Evolutionary conservation across 2,113 vertebrate genomes (phyloP).

Genomic region (Neoarius graeffei): DNA sequence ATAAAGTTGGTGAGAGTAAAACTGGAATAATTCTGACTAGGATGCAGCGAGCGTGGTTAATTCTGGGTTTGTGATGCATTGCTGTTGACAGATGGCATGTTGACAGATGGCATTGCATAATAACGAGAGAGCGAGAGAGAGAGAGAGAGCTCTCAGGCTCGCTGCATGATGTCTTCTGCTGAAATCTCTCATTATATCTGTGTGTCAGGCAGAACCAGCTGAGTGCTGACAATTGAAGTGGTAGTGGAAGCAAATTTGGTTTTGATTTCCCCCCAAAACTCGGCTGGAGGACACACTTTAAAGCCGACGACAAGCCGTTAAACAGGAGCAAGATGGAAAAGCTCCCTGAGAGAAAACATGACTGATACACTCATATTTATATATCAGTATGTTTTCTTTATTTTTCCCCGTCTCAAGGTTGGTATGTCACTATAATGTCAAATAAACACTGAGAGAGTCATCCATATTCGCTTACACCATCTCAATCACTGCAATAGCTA

Average conservation of each 20-base stretch:
- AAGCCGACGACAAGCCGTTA: neutral
- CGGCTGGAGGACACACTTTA: slow-evolving; percentile 2
- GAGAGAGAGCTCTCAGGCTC: slow-evolving; percentile 3
- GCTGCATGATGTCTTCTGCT: slow-evolving; percentile 14
- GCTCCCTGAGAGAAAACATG: neutral
- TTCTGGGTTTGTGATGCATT: slow-evolving; percentile 23
- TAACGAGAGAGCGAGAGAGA: neutral
- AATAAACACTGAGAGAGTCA: slow-evolving; percentile 20
- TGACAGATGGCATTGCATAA: slow-evolving; percentile 47
- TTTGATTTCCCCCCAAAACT: slow-evolving; percentile 8
- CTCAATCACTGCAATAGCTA: slow-evolving; percentile 26
- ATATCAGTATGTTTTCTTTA: neutral
- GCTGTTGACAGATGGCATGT: slow-evolving; percentile 27
- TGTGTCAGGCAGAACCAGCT: slow-evolving; percentile 31
- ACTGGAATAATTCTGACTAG: neutral
- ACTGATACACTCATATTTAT: neutral
- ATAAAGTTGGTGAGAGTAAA: neutral
- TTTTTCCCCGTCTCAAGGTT: neutral
- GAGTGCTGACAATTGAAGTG: slow-evolving; percentile 31
- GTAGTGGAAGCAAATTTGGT: slow-evolving; percentile 33
- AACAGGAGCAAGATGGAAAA: slow-evolving; percentile 10
- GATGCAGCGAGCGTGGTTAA: slow-evolving; percentile 20
- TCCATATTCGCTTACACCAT: slow-evolving; percentile 6
- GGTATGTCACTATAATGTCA: neutral
- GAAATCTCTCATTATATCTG: slow-evolving; percentile 40